These are phyloP conservation scores for Cyphomyrus discorhynchus DNA, from an alignment of 2,113 vertebrate species.

Conservation along the genomic window DNA sequence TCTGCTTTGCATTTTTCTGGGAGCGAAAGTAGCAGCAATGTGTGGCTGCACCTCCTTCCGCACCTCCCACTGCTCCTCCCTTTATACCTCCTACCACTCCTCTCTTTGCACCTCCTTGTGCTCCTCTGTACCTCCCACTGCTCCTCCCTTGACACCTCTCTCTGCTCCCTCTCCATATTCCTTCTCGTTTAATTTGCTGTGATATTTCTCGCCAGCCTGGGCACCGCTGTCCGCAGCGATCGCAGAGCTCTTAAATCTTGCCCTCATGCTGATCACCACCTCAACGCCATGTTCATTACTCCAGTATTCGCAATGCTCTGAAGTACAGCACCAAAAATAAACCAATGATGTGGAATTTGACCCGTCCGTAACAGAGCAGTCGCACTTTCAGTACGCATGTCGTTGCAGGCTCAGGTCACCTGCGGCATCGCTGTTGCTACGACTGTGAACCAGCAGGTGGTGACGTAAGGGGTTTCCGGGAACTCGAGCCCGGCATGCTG, in stretches of 20 bases:
- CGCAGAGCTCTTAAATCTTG: not conserved
- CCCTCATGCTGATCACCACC: not conserved
- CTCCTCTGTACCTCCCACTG: not conserved
- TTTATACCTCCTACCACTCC: not conserved
- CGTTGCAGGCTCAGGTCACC: not conserved
- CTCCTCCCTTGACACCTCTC: not conserved
- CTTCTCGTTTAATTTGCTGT: constrained; percentile 20
- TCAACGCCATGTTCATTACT: constrained; percentile 24
- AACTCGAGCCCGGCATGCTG: constrained; percentile 33
- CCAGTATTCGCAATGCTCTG: not conserved
- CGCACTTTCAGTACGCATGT: not conserved
- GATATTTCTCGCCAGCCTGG: constrained; percentile 16
- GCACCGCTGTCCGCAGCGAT: not conserved
- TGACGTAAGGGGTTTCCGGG: constrained; percentile 22
- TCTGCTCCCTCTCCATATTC: not conserved
- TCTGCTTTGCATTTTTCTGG: not conserved
- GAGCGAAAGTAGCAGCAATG: not conserved
- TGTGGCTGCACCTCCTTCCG: not conserved
- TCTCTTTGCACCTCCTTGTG: no score
- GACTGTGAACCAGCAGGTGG: constrained; percentile 20
- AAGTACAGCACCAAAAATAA: not conserved
- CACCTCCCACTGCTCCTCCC: not conserved
- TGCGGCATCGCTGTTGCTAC: not conserved
- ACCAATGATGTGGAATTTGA: not conserved
- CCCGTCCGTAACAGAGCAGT: not conserved